Base-by-base conservation (phyloP, 2,888 invertebrate genomes). In the Strigamia transsilvanica region DNA sequence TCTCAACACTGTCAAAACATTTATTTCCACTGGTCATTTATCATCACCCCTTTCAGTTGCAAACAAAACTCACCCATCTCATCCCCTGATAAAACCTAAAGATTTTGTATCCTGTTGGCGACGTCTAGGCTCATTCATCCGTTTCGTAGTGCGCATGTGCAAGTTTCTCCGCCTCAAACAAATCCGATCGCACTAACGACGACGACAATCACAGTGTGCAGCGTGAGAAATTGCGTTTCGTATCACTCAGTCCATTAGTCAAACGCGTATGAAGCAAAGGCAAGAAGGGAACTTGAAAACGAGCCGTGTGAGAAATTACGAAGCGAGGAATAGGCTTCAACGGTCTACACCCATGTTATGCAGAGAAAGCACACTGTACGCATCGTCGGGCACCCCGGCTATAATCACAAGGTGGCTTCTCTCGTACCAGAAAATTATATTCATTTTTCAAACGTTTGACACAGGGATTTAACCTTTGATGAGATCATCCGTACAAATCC, bases 171-270 rank as follows among this genome's bases (percentile, higher is more conserved):
- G 23, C 66, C 66, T 32, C 32, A 23, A 6, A 66, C 66, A 66
- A 66, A 66, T 66, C 66, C 66, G 66, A 66, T 66, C 51, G 66
- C 66, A 66, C 66, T 66, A 66, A 66, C 66, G 66, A 66, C 27
- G 66, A 15, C 66, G 66, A 66, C 66, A 66, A 66, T 66, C 66
- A 66, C 66, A 66, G 27, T 66, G 23, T 23, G 66, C 66, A 66
- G 66, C 66, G 23, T 66, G 66, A 66, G 66, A 66, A 66, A 66
- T 66, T 66, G 66, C 66, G 66, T 66, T 66, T 27, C 66, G 66
- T 66, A 66, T 66, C 66, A 66, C 66, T 66, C 66, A 66, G 66
- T 66, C 66, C 66, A 66, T 66, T 66, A 66, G 66, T 66, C 66
- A 66, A 66, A 66, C 66, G 66, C 66, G 66, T 23, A 66, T 66